Conservation (phyloP, 2,888 invertebrate genomes). For the Gryllus longicercus region DNA sequence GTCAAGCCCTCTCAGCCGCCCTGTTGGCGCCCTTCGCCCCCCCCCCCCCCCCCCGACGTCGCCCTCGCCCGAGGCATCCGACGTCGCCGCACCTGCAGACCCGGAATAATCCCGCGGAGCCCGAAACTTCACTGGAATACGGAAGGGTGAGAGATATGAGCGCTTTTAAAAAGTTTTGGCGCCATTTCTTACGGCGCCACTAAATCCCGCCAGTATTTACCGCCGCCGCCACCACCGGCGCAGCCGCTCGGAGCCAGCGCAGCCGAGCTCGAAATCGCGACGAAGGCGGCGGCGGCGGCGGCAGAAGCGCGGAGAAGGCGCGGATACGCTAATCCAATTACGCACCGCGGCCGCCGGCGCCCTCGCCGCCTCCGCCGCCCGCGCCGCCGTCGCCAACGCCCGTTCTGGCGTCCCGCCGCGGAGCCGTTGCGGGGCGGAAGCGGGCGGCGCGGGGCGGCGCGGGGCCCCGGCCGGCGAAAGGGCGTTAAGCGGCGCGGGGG, state of each 20-base stretch:
- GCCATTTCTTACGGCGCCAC: conserved; percentile 27
- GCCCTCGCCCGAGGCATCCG: not conserved
- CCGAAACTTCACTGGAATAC: conserved; percentile 25
- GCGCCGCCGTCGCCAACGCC: not conserved
- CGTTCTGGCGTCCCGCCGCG: not conserved
- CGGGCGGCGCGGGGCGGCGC: not conserved
- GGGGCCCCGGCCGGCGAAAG: not conserved
- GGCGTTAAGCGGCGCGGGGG: not conserved
- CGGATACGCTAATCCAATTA: conserved; percentile 33
- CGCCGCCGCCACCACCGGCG: conserved; percentile 20
- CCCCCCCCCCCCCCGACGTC: not conserved
- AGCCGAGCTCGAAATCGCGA: conserved; percentile 10
- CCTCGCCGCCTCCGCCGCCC: not conserved
- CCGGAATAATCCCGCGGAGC: not conserved
- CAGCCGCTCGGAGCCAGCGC: not conserved
- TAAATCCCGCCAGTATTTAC: conserved; percentile 31
- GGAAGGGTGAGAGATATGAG: conserved; percentile 29
- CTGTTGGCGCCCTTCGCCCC: not conserved
- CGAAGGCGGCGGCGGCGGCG: not conserved
- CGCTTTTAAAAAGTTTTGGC: conserved; percentile 31
- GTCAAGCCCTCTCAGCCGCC: conserved; percentile 11
- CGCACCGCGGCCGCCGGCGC: conserved; percentile 21
- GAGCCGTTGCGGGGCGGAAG: not conserved
- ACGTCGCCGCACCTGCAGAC: not conserved
- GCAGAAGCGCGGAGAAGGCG: not conserved